Percentiles rank a stretch among this genome's conserved stretches.
These are phyloP conservation scores for Sebastes matsubarae DNA, from an alignment of 2,797 vertebrate species.

Conservation along the genomic window DNA sequence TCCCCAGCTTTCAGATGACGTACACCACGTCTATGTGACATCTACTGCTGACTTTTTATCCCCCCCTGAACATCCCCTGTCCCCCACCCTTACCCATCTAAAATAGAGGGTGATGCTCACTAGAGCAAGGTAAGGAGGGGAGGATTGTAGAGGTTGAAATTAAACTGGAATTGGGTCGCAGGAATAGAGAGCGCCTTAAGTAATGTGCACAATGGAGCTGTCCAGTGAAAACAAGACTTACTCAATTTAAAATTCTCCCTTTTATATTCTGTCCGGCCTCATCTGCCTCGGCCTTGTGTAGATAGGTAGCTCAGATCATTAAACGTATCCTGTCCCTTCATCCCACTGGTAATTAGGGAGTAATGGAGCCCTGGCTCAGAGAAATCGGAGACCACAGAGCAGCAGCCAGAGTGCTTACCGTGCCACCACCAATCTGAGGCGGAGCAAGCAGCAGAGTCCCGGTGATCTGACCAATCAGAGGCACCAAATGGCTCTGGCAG, in stretches of 20 bases:
- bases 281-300: constrained; percentile 8
- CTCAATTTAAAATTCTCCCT: background rate
- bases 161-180: background rate
- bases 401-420: constrained; percentile 23
- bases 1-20: too few relatives aligned
- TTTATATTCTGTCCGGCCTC: background rate
- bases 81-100: too few relatives aligned
- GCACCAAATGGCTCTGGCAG: constrained; percentile 1
- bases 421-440: constrained; percentile 54
- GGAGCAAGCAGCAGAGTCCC: background rate
- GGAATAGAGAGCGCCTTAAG: constrained; percentile 1
- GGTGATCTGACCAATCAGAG: constrained; percentile 51
- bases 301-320: constrained; percentile 55
- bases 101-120: background rate
- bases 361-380: constrained; percentile 64
- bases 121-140: background rate
- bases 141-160: background rate
- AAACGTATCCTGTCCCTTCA: constrained; percentile 64
- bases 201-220: background rate
- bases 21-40: too few relatives aligned
- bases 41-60: too few relatives aligned
- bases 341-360: constrained; percentile 68
- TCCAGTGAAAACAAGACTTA: constrained; percentile 6
- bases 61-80: too few relatives aligned
- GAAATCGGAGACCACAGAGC: constrained; percentile 61